Conservation (phyloP, 2,113 vertebrate species). For the Microtus ochrogaster region DNA sequence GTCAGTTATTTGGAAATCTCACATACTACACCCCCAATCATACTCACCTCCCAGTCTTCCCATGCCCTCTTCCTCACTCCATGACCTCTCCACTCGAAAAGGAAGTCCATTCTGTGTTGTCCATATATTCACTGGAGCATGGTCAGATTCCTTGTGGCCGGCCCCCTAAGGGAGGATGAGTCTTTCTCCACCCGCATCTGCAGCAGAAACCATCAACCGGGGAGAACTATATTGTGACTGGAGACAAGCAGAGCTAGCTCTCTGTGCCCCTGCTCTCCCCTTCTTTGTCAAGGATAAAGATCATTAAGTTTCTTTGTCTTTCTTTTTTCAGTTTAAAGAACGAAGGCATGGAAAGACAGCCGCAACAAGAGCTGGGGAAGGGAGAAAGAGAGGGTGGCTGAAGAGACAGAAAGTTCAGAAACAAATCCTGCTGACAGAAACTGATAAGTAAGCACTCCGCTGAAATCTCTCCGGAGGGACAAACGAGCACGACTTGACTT, state of each 20-base stretch:
- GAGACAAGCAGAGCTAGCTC: not conserved
- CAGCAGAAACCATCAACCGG: not conserved
- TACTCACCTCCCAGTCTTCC: not conserved
- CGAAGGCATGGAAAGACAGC: not conserved
- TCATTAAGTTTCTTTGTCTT: not conserved
- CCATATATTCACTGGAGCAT: not conserved
- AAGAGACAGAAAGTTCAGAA: constrained; percentile 72
- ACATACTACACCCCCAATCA: not conserved
- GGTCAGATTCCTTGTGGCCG: not conserved
- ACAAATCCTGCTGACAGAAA: constrained; percentile 76
- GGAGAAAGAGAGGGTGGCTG: not conserved
- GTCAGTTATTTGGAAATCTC: not conserved
- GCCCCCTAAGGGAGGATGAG: too few species aligned
- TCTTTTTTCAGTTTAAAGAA: too few species aligned
- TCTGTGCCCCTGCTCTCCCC: not conserved
- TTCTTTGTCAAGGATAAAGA: not conserved
- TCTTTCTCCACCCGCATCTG: too few species aligned
- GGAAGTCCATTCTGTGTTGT: not conserved
- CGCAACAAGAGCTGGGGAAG: not conserved
- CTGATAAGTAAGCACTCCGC: constrained; percentile 82
- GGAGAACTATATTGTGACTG: not conserved
- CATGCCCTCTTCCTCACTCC: not conserved
- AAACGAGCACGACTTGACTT: constrained; percentile 85
- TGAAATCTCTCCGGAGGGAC: constrained; percentile 82
- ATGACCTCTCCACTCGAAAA: not conserved